phyloP scores from a whole-genome alignment of 2,113 vertebrate genomes.

The Phalacrocorax carbo region DNA sequence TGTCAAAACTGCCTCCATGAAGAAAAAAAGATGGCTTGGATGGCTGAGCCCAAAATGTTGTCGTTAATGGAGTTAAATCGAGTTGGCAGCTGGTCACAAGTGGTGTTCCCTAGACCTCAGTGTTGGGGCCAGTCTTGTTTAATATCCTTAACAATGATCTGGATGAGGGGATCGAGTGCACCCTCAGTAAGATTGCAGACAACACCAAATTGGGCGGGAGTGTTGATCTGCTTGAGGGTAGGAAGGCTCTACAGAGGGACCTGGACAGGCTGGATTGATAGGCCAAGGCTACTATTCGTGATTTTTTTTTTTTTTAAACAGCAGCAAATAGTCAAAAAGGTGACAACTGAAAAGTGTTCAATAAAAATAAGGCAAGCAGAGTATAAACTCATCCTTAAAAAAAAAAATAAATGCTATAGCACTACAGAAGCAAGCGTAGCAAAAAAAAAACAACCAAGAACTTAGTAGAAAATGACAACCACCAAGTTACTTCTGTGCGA shows the following conservation, averaged over 20 bases:
- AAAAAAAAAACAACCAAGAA: background rate
- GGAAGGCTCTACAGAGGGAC: no score
- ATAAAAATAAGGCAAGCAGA: slow-evolving; percentile 28
- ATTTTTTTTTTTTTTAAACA: slow-evolving; percentile 10
- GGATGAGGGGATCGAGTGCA: no score
- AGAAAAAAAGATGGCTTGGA: background rate
- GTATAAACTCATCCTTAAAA: background rate
- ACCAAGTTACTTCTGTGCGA: background rate
- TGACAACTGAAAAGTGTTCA: background rate
- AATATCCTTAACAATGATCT: no score
- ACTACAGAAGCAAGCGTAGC: background rate
- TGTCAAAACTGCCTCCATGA: background rate
- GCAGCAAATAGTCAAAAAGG: slow-evolving; percentile 48
- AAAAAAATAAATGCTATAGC: background rate
- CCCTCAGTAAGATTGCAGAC: no score
- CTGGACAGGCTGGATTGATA: no score
- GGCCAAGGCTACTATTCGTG: background rate
- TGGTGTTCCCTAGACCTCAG: no score
- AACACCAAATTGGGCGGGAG: no score
- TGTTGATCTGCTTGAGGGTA: no score
- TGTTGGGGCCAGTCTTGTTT: no score
- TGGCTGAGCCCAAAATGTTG: no score
- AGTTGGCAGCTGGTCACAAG: no score
- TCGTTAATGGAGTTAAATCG: no score
- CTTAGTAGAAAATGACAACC: background rate